Conservation (phyloP, 1,140 invertebrate species). For the Centruroides vittatus region DNA sequence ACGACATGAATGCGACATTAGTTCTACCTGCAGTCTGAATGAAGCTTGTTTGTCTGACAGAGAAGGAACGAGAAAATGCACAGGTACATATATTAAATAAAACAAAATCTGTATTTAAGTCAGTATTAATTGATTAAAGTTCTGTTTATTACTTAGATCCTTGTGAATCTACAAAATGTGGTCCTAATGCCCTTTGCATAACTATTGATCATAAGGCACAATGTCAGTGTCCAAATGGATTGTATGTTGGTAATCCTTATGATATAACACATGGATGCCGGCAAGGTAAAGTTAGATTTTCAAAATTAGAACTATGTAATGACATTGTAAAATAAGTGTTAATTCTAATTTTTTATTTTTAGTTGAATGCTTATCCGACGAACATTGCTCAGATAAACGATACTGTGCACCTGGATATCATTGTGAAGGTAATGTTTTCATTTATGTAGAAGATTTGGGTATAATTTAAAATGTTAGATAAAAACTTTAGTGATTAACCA, state of each 20-base stretch:
- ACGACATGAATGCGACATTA: constrained; percentile 15
- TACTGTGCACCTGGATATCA: constrained; percentile 54
- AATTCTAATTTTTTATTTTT: background rate
- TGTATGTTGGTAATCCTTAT: constrained; percentile 66
- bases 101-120: background rate
- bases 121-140: background rate
- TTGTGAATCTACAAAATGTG: constrained; percentile 58
- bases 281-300: constrained; percentile 27
- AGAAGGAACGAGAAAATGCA: constrained; percentile 15
- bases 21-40: constrained; percentile 14
- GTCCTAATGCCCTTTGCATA: constrained; percentile 57
- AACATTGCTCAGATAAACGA: constrained; percentile 60
- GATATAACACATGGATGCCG: constrained; percentile 52
- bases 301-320: background rate
- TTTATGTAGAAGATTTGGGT: no score
- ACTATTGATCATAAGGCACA: constrained; percentile 74
- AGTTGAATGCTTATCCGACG: constrained; percentile 56
- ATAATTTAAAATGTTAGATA: no score
- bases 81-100: constrained; percentile 5
- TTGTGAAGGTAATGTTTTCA: constrained; percentile 35
- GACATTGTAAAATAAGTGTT: background rate
- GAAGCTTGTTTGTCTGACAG: constrained; percentile 10
- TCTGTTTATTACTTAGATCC: constrained; percentile 42
- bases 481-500: constrained; percentile 3
- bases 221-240: constrained; percentile 71